These are phyloP conservation scores for Lycia hirtaria DNA, from an alignment of 2,888 invertebrate species.

Conservation along the genomic window DNA sequence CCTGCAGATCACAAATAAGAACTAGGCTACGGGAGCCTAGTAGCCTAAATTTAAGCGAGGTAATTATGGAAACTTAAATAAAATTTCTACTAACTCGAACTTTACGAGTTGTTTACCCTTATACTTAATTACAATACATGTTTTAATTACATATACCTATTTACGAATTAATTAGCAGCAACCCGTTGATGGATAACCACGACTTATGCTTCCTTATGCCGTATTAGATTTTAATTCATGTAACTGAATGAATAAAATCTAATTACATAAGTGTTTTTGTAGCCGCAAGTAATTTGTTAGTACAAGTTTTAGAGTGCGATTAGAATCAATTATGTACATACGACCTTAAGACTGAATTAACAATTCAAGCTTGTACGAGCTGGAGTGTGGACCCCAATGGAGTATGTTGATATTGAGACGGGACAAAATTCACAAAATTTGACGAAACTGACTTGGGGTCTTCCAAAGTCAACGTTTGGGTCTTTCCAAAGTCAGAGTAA, in stretches of 20 bases:
- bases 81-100: background rate
- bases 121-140: slow-evolving; percentile 15
- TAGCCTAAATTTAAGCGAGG: too few relatives aligned
- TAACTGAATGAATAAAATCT: slow-evolving; percentile 52
- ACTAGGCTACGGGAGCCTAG: too few relatives aligned
- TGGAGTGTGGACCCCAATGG: slow-evolving; percentile 6
- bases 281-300: slow-evolving; percentile 59
- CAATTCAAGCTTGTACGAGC: slow-evolving; percentile 45
- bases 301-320: slow-evolving; percentile 58
- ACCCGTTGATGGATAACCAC: slow-evolving; percentile 48
- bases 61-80: background rate
- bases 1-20: too few relatives aligned
- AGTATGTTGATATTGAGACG: background rate
- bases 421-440: background rate
- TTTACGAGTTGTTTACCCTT: slow-evolving; percentile 14
- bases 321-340: slow-evolving; percentile 58
- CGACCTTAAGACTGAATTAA: slow-evolving; percentile 61
- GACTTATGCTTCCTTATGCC: slow-evolving; percentile 50
- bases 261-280: slow-evolving; percentile 52
- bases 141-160: slow-evolving; percentile 35
- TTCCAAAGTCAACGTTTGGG: too few relatives aligned
- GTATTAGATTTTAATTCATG: slow-evolving; percentile 42
- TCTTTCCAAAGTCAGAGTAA: too few relatives aligned
- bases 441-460: too few relatives aligned
- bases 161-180: slow-evolving; percentile 28